phyloP scores from a whole-genome alignment of 2,888 invertebrate genomes.

The Drosophila affinis region DNA sequence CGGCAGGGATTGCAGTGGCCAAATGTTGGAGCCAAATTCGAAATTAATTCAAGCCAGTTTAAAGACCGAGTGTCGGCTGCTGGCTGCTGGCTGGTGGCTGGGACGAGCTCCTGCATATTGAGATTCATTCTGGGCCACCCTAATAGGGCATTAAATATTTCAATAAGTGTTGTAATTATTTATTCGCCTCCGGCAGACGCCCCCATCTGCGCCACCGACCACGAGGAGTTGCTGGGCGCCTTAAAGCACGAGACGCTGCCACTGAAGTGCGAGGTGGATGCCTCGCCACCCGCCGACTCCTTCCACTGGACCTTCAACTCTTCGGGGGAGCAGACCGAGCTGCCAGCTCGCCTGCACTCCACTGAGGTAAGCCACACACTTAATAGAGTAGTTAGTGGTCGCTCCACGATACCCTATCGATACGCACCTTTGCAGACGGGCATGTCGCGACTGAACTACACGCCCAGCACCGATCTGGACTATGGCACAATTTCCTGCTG shows the following conservation, averaged over 20 bases:
- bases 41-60: conserved; percentile 65
- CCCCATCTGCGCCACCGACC: conserved; percentile 90
- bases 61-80: conserved; percentile 32
- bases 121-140: conserved; percentile 30
- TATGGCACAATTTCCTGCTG: conserved; percentile 95
- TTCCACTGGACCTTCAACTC: conserved; percentile 98
- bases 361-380: conserved; percentile 82
- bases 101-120: conserved; percentile 5
- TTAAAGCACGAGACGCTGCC: conserved; percentile 94
- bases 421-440: conserved; percentile 76
- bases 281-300: conserved; percentile 92
- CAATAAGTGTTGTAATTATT: conserved; percentile 68
- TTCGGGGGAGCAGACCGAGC: conserved; percentile 92
- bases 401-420: conserved; percentile 4
- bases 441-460: conserved; percentile 89
- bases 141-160: conserved; percentile 58
- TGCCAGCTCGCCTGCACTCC: conserved; percentile 87
- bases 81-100: too few species aligned
- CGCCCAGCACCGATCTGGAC: conserved; percentile 93
- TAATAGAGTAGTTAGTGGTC: conserved; percentile 5
- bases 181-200: conserved; percentile 82
- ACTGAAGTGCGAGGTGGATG: conserved; percentile 93
- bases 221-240: conserved; percentile 93
- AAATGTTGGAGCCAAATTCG: conserved; percentile 50
- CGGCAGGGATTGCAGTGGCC: conserved; percentile 19